Evolutionary conservation across 2,113 vertebrate species (phyloP).

Genomic region (Phrynosoma blainvillii): DNA sequence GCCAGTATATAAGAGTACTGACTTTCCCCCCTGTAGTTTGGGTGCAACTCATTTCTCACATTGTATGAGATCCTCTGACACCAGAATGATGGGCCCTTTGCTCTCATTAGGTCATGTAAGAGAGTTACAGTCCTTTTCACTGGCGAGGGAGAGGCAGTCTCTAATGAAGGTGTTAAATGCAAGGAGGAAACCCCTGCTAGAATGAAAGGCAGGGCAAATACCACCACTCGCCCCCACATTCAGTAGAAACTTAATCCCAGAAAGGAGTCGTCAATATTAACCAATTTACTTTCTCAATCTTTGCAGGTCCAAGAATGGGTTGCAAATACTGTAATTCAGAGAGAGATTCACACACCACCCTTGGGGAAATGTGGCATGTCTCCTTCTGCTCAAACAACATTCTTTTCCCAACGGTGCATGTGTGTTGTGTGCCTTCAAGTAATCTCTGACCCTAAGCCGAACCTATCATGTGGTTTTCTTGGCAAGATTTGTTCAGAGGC

Average conservation of each 20-base stretch:
- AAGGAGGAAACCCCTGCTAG: neutral
- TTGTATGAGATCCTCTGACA: fast-evolving
- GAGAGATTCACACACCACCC: neutral
- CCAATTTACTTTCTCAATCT: slow-evolving; percentile 74
- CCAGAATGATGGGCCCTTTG: neutral
- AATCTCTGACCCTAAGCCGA: too few relatives aligned
- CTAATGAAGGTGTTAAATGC: neutral
- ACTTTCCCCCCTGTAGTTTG: neutral
- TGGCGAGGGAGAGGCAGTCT: neutral
- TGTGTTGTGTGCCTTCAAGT: too few relatives aligned
- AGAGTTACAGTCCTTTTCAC: neutral
- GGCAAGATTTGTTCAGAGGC: too few relatives aligned
- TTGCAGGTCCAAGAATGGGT: slow-evolving; percentile 44
- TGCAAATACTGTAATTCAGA: neutral
- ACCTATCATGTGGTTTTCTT: too few relatives aligned
- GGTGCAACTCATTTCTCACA: neutral
- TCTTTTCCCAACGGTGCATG: neutral
- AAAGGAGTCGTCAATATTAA: slow-evolving; percentile 78
- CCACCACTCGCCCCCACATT: slow-evolving; percentile 63
- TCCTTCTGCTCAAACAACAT: neutral
- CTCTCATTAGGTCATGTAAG: neutral
- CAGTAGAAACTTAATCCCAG: slow-evolving; percentile 80
- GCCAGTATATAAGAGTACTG: neutral
- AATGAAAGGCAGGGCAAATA: slow-evolving; percentile 10
- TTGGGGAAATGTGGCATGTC: neutral